These are phyloP conservation scores for Coilia nasus DNA, from an alignment of 2,797 vertebrate species.

Conservation along the genomic window DNA sequence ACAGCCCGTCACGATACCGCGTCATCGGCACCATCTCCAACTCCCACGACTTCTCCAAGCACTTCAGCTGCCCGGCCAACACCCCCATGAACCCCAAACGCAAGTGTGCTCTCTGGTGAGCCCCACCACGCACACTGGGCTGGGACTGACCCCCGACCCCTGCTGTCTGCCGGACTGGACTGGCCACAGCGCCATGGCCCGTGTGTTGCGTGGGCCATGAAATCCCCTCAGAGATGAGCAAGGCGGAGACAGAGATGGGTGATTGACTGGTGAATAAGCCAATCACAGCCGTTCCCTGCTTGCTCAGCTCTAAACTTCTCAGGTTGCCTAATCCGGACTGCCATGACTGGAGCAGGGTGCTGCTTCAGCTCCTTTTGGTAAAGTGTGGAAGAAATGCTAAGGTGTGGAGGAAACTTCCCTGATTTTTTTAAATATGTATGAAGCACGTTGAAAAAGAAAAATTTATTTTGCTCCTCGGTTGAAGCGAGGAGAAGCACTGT, in stretches of 20 bases:
- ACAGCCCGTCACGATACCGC: constrained; percentile 92
- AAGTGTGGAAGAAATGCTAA: constrained; percentile 35
- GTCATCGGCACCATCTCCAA: constrained; percentile 95
- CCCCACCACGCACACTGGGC: background rate
- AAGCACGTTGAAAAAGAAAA: constrained; percentile 52
- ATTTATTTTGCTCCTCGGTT: constrained; percentile 37
- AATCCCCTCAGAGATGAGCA: constrained; percentile 11
- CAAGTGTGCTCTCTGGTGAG: constrained; percentile 96
- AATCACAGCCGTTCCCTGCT: constrained; percentile 52
- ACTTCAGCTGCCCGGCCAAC: constrained; percentile 84
- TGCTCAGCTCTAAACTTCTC: constrained; percentile 55
- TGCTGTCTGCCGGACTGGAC: background rate
- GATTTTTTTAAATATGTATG: background rate
- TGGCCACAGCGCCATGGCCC: background rate
- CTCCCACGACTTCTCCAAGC: constrained; percentile 87
- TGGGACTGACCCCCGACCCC: too few species aligned
- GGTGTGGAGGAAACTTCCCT: constrained; percentile 28
- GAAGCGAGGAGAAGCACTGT: constrained; percentile 47
- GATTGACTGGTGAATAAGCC: constrained; percentile 42
- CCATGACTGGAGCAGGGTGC: constrained; percentile 41
- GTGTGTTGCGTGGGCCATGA: background rate
- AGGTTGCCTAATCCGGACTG: constrained; percentile 52
- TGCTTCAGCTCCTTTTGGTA: constrained; percentile 31
- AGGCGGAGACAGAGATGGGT: constrained; percentile 7
- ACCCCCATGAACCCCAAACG: constrained; percentile 91